A percentile compares a stretch with the other conserved stretches of the same genome.
These are phyloP conservation scores for Aphidius colemani DNA, from an alignment of 2,888 invertebrate genomes.

Conservation along the genomic window DNA sequence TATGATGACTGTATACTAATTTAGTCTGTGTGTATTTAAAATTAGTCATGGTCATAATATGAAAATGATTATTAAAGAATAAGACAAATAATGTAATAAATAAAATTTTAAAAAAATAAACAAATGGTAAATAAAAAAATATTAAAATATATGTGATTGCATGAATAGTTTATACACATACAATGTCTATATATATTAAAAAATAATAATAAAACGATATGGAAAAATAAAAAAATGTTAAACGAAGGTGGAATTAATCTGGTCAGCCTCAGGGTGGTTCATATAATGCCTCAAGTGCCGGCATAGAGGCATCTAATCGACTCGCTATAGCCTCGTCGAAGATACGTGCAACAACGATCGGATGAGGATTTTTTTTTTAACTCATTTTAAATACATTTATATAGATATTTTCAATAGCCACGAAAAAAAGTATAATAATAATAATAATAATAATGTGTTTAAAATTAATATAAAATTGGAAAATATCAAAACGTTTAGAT, in stretches of 20 bases:
- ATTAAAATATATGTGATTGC: too few relatives aligned
- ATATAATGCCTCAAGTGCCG: slow-evolving; percentile 22
- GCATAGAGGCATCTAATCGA: slow-evolving; percentile 22
- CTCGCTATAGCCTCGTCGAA: slow-evolving; percentile 17
- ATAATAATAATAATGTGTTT: too few relatives aligned
- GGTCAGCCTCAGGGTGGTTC: slow-evolving; percentile 18
- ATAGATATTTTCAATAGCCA: slow-evolving; percentile 2
- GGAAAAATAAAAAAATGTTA: slow-evolving; percentile 21
- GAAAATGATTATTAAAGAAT: too few relatives aligned
- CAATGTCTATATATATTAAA: background rate
- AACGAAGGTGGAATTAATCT: slow-evolving; percentile 28
- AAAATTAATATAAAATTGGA: too few relatives aligned
- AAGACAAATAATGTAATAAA: too few relatives aligned
- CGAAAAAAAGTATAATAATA: background rate
- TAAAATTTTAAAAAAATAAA: too few relatives aligned
- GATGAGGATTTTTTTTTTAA: slow-evolving; percentile 12
- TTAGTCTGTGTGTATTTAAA: too few relatives aligned
- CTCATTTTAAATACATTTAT: background rate
- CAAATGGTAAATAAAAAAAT: too few relatives aligned
- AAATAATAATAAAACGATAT: background rate
- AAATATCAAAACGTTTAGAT: too few relatives aligned
- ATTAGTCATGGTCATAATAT: too few relatives aligned
- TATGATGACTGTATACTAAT: too few relatives aligned
- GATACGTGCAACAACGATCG: slow-evolving; percentile 15
- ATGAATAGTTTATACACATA: too few relatives aligned